Evolutionary conservation across 1,140 invertebrate species (phyloP), one percentile per base, ranked within the genome.

Genomic region (Pachypsylla venusta): DNA sequence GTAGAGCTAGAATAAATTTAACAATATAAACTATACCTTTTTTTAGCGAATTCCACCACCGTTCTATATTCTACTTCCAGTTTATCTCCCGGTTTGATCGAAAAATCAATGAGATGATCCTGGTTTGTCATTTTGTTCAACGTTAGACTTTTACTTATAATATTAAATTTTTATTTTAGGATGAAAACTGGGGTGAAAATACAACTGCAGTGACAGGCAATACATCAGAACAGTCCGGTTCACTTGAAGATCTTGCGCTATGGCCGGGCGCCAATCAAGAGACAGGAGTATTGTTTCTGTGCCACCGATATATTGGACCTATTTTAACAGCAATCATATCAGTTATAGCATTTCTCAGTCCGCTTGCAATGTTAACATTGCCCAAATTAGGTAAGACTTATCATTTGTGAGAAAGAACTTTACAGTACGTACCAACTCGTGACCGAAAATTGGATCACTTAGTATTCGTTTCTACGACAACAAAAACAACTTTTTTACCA

Each of bases 121-220:
- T 25, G 48, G 12, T 35, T 35, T 20, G 22, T 42, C 24, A 16
- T 56, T 39, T 54, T 60, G 14, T 42, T 25, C 16, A 12, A 59
- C n/a, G 4, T 7, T 40, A 19, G 5, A 39, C 53, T 13, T 22
- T 28, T 25, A 13, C 25, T 5, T 62, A 16, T 27, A 39, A 5
- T 59, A 26, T 64, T 60, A 14, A 25, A 28, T 26, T 48, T 35
- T 39, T 28, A 42, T 60, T 62, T 40, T 83, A 93, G 73, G 93
- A 97, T 77, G 94, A 98, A 68, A 95, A 94, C 70, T 98, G 94
- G 94, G 93, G 90, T 28, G 95, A 98, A 73, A 96, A 93, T 67
- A 96, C 92, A 0, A 98, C 94, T 2, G 93, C 91, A 0, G 85
- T 98, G 22, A 98, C 95, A 2, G 93, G 93, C 16, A 95, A 95